These are phyloP conservation scores for Drosophila prostipennis DNA, from an alignment of 2,888 invertebrate species.

Conservation along the genomic window DNA sequence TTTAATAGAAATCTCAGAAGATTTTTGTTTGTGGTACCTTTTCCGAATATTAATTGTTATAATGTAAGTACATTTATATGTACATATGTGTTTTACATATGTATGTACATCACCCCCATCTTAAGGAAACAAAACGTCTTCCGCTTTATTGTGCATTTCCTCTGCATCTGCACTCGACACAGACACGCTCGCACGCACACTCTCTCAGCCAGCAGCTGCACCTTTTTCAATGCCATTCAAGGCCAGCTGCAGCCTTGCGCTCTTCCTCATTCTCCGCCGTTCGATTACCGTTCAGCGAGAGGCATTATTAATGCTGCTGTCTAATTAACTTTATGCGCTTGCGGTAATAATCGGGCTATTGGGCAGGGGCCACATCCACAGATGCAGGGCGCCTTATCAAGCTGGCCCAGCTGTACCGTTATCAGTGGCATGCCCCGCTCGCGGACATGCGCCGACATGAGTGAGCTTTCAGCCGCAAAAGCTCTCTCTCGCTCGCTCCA, in stretches of 20 bases:
- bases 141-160: constrained; percentile 26
- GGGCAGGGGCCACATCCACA: constrained; percentile 26
- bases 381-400: constrained; percentile 60
- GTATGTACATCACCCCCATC: constrained; percentile 2
- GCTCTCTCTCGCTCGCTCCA: constrained; percentile 22
- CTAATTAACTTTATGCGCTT: constrained; percentile 71
- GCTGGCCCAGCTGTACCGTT: constrained; percentile 72
- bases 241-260: constrained; percentile 39
- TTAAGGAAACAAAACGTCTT: constrained; percentile 14
- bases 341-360: constrained; percentile 56
- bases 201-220: constrained; percentile 30
- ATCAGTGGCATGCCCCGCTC: constrained; percentile 54
- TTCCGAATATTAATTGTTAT: background rate
- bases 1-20: no score
- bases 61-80: no score
- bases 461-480: constrained; percentile 43
- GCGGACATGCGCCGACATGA: constrained; percentile 54
- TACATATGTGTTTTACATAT: no score
- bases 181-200: constrained; percentile 7
- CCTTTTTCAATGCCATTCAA: constrained; percentile 42
- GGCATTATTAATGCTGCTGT: constrained; percentile 49
- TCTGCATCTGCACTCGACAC: constrained; percentile 20
- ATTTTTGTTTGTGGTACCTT: no score
- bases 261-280: background rate
- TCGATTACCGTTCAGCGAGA: constrained; percentile 52